A percentile compares a stretch with the other conserved stretches of the same genome.
These are phyloP conservation scores for Galemys pyrenaicus DNA, from an alignment of 2,113 vertebrate genomes.

Conservation along the genomic window DNA sequence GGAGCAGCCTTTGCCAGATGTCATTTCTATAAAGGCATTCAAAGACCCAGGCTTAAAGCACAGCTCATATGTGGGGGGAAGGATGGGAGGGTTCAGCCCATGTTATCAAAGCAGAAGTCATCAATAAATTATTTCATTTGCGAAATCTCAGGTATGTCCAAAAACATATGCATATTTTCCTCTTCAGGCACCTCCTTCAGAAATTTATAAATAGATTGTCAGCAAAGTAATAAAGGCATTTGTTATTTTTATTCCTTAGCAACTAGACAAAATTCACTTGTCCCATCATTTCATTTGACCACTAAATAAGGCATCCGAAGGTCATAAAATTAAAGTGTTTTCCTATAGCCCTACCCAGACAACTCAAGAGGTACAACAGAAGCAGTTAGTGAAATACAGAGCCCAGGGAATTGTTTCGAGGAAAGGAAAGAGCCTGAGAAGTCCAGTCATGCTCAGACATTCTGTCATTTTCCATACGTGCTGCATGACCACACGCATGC, in stretches of 20 bases:
- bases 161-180: conserved; percentile 49
- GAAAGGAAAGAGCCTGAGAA: neutral
- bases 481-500: neutral
- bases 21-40: neutral
- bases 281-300: conserved; percentile 61
- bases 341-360: neutral
- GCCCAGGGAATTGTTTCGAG: neutral
- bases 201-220: conserved; percentile 68
- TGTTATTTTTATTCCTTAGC: conserved; percentile 72
- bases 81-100: neutral
- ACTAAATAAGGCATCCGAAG: conserved; percentile 61
- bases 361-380: neutral
- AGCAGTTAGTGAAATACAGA: neutral
- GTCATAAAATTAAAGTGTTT: conserved; percentile 60
- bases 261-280: conserved; percentile 68
- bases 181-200: conserved; percentile 52
- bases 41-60: neutral
- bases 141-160: conserved; percentile 57
- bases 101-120: neutral
- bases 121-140: neutral
- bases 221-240: conserved; percentile 61
- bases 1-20: neutral
- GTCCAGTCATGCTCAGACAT: neutral
- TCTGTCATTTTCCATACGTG: neutral
- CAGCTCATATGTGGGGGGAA: neutral